Percentiles rank a stretch among this genome's conserved stretches.
phyloP scores from a whole-genome alignment of 37 sponge, comb jelly and placozoan genomes.

The Chondrosia reniformis region DNA sequence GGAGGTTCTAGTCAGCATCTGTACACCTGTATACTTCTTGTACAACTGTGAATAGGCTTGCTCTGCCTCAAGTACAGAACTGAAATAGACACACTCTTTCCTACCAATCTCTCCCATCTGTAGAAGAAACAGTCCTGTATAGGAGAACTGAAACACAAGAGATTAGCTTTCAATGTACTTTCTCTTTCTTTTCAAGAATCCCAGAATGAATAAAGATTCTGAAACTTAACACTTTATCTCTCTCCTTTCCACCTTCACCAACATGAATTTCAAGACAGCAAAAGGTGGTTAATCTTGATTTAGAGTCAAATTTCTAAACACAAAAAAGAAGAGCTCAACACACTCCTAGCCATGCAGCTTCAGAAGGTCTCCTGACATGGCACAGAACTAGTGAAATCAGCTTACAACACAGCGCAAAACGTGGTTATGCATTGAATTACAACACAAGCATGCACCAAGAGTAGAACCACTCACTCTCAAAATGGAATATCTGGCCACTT shows the following conservation, averaged over 20 bases:
- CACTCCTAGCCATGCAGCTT: not conserved
- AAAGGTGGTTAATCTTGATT: slow-evolving; percentile 42
- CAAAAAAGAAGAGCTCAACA: too few relatives aligned
- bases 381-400: too few relatives aligned
- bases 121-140: not conserved
- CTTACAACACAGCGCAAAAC: too few relatives aligned
- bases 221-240: slow-evolving; percentile 9
- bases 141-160: not conserved
- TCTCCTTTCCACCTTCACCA: not conserved
- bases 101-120: slow-evolving; percentile 59
- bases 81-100: slow-evolving; percentile 73
- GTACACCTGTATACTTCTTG: slow-evolving; percentile 47
- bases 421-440: too few relatives aligned
- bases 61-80: slow-evolving; percentile 69
- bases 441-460: too few relatives aligned
- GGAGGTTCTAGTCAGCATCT: slow-evolving; percentile 34
- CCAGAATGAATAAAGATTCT: slow-evolving; percentile 66
- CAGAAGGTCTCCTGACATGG: not conserved
- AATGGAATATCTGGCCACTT: slow-evolving; percentile 66
- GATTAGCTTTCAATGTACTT: not conserved
- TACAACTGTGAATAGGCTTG: slow-evolving; percentile 68
- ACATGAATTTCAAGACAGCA: slow-evolving; percentile 71
- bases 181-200: slow-evolving; percentile 50
- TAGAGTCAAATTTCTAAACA: slow-evolving; percentile 56
- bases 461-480: slow-evolving; percentile 52